These are phyloP conservation scores for Pomacea canaliculata DNA, from an alignment of 2,888 invertebrate genomes.

Conservation along the genomic window DNA sequence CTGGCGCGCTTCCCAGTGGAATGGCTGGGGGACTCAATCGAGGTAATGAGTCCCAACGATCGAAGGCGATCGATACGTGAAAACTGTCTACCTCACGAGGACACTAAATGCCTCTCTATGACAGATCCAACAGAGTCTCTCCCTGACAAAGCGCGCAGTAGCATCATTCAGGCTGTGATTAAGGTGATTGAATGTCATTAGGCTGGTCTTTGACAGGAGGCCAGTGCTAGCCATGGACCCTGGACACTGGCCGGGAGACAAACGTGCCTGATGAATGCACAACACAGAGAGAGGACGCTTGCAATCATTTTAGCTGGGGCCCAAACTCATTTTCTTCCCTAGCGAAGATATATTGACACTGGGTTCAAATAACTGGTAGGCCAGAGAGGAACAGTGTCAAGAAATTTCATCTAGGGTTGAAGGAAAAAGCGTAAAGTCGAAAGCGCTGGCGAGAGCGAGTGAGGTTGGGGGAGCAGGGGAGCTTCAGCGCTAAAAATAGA, in stretches of 20 bases:
- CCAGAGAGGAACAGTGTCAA: slow-evolving; percentile 18
- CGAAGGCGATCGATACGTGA: slow-evolving; percentile 30
- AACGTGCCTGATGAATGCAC: slow-evolving; percentile 34
- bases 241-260: slow-evolving; percentile 22
- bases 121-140: slow-evolving; percentile 38
- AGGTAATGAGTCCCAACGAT: slow-evolving; percentile 30
- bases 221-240: slow-evolving; percentile 16
- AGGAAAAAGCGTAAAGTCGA: background rate
- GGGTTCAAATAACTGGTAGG: slow-evolving; percentile 21
- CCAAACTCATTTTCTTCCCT: slow-evolving; percentile 30
- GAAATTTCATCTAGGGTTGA: slow-evolving; percentile 14
- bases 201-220: slow-evolving; percentile 28
- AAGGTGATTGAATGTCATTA: slow-evolving; percentile 34
- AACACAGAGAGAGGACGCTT: slow-evolving; percentile 11
- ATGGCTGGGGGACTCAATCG: slow-evolving; percentile 25
- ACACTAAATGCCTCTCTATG: slow-evolving; percentile 41
- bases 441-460: background rate
- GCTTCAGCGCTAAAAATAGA: slow-evolving; percentile 18
- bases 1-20: slow-evolving; percentile 20
- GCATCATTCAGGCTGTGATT: slow-evolving; percentile 27
- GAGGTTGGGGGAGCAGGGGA: background rate
- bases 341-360: slow-evolving; percentile 30
- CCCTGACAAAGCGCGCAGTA: slow-evolving; percentile 32
- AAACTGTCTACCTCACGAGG: slow-evolving; percentile 28
- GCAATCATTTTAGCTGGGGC: slow-evolving; percentile 27